These are phyloP conservation scores for Sialia sialis DNA, from an alignment of 2,113 vertebrate genomes.

Conservation along the genomic window DNA sequence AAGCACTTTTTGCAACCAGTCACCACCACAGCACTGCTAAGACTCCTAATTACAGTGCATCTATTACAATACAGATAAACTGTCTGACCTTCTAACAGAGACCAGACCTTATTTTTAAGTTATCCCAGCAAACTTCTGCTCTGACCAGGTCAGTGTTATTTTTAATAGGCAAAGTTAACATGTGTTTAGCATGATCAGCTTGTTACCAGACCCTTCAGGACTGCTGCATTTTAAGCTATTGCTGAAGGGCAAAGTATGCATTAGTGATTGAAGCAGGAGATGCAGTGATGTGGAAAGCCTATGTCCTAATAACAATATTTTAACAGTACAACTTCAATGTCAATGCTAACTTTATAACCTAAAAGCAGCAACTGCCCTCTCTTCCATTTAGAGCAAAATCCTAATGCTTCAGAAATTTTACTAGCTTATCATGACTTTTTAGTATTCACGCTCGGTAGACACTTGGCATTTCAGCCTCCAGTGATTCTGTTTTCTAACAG, in stretches of 20 bases:
- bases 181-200: neutral
- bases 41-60: neutral
- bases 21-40: neutral
- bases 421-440: neutral
- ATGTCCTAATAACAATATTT: neutral
- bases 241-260: conserved; percentile 20
- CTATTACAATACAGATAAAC: neutral
- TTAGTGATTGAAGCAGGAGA: neutral
- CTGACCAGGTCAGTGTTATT: neutral
- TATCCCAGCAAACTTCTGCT: neutral
- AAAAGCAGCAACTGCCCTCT: neutral
- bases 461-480: neutral
- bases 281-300: neutral
- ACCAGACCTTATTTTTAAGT: neutral
- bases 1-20: neutral
- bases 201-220: neutral
- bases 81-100: neutral
- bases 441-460: neutral
- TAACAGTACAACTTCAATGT: neutral
- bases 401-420: neutral
- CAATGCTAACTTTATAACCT: neutral
- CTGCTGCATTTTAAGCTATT: neutral
- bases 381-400: neutral
- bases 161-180: neutral
- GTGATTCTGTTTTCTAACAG: neutral